Conservation (phyloP, 2,113 vertebrate species). For the Chroicocephalus ridibundus region DNA sequence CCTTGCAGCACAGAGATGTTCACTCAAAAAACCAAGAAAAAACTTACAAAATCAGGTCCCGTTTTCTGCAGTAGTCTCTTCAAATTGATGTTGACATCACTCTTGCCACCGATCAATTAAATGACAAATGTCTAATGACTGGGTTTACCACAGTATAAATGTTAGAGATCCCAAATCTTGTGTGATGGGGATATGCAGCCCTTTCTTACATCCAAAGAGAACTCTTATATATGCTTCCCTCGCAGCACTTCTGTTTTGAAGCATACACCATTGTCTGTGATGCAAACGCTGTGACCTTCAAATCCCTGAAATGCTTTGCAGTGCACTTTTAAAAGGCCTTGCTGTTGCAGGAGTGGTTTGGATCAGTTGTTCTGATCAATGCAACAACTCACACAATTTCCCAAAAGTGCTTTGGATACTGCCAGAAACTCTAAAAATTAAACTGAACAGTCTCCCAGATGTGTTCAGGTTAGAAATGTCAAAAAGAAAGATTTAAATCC, state of each 20-base stretch:
- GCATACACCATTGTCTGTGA: background rate
- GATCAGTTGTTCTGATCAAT: background rate
- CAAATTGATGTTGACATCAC: background rate
- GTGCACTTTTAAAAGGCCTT: background rate
- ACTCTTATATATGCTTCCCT: background rate
- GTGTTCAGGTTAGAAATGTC: background rate
- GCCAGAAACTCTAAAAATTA: background rate
- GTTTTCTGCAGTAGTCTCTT: background rate
- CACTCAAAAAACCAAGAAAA: background rate
- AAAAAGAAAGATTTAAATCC: background rate
- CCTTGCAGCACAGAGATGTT: background rate
- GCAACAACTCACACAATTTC: background rate
- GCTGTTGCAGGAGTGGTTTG: background rate
- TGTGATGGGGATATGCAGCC: background rate
- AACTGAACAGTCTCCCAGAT: background rate
- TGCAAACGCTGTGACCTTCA: conserved; percentile 22
- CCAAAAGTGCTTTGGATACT: background rate
- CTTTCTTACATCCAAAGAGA: background rate
- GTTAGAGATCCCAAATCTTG: background rate
- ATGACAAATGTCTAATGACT: background rate
- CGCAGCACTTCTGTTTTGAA: conserved; percentile 25
- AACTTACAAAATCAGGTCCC: background rate
- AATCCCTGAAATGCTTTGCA: conserved; percentile 2
- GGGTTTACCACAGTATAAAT: background rate
- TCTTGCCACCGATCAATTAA: background rate